These are phyloP conservation scores for Erynnis tages DNA, from an alignment of 2,888 invertebrate genomes.

Conservation along the genomic window DNA sequence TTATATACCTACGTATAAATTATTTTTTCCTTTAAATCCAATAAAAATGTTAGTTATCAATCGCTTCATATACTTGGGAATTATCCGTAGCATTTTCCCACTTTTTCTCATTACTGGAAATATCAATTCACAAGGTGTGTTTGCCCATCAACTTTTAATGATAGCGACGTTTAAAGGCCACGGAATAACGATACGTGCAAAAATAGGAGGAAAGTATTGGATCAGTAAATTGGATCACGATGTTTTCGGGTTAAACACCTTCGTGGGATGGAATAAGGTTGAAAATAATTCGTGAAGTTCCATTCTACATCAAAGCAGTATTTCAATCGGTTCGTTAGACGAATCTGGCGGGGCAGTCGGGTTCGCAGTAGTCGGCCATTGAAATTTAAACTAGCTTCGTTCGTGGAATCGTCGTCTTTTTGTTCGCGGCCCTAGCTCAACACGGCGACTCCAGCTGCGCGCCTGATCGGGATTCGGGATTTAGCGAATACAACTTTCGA, in stretches of 20 bases:
- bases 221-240: constrained; percentile 3
- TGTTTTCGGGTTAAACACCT: not conserved
- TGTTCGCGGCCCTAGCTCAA: constrained; percentile 59
- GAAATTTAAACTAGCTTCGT: constrained; percentile 75
- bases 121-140: too few species aligned
- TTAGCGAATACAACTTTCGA: constrained; percentile 8
- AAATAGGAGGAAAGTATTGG: constrained; percentile 18
- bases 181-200: constrained; percentile 8
- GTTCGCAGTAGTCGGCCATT: constrained; percentile 72
- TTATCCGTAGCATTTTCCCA: too few species aligned
- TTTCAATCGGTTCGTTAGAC: constrained; percentile 75
- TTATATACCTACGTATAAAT: too few species aligned
- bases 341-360: constrained; percentile 52
- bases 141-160: too few species aligned
- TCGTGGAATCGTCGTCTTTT: constrained; percentile 61
- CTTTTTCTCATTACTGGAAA: too few species aligned
- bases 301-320: constrained; percentile 63
- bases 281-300: not conserved
- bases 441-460: constrained; percentile 40
- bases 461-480: constrained; percentile 25
- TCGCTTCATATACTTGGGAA: too few species aligned
- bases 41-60: too few species aligned
- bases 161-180: too few species aligned
- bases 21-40: too few species aligned
- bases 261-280: not conserved